Evolutionary conservation across 2,888 invertebrate genomes (phyloP).

Genomic region (Euzetes globulus): DNA sequence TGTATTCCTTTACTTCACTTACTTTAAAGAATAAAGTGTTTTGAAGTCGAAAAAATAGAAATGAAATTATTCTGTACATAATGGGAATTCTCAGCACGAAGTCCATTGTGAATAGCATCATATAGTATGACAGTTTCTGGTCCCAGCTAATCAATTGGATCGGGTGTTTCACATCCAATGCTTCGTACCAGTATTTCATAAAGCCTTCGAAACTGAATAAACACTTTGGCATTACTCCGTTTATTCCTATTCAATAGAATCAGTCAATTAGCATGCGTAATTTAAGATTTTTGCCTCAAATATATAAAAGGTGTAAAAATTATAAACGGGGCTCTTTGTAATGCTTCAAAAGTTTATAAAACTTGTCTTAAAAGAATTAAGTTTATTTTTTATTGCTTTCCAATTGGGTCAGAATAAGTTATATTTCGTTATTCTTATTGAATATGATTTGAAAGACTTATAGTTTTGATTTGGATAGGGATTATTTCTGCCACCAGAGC

Average conservation of each 20-base stretch:
- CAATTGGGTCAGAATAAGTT: no score
- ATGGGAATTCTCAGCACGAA: constrained; percentile 27
- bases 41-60: constrained; percentile 23
- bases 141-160: constrained; percentile 15
- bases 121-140: constrained; percentile 20
- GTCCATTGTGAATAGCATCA: constrained; percentile 29
- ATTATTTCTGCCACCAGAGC: no score
- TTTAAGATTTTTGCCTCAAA: no score
- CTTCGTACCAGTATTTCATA: constrained; percentile 38
- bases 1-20: not conserved
- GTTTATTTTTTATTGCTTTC: no score
- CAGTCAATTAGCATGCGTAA: not conserved
- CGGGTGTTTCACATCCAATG: constrained; percentile 28
- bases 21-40: constrained; percentile 10
- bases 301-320: no score
- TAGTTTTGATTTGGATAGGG: no score
- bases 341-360: no score
- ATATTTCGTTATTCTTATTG: no score
- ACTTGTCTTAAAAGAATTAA: no score
- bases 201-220: constrained; percentile 34
- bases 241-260: not conserved
- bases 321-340: no score
- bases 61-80: constrained; percentile 27
- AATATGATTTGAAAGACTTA: no score
- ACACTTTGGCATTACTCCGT: constrained; percentile 28